Evolutionary conservation across 2,888 invertebrate genomes (phyloP).

Genomic region (Rhimphoctona megacephalus): DNA sequence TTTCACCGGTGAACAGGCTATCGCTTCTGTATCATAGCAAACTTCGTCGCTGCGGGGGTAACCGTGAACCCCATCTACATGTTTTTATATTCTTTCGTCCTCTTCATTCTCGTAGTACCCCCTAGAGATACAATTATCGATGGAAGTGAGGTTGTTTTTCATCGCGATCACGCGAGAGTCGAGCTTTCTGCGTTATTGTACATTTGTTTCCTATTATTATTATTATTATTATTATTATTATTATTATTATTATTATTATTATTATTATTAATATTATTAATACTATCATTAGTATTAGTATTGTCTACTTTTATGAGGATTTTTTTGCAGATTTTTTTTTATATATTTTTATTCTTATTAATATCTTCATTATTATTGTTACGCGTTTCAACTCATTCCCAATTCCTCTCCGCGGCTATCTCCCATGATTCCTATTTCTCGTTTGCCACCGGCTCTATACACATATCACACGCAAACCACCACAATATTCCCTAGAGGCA

Average conservation of each 20-base stretch:
- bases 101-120: conserved; percentile 52
- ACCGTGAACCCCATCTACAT: conserved; percentile 40
- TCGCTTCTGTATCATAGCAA: conserved; percentile 35
- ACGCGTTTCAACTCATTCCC: conserved; percentile 50
- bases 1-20: conserved; percentile 60
- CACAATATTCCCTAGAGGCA: conserved; percentile 65
- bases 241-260: neutral
- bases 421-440: conserved; percentile 31
- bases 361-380: neutral
- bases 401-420: conserved; percentile 38
- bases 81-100: conserved; percentile 35
- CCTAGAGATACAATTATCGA: conserved; percentile 66
- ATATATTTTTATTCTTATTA: conserved; percentile 13
- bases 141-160: conserved; percentile 61
- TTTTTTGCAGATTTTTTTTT: conserved; percentile 35
- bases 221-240: neutral
- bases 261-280: neutral
- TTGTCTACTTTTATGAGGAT: conserved; percentile 27
- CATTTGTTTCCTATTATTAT: conserved; percentile 65
- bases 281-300: neutral
- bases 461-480: conserved; percentile 40
- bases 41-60: conserved; percentile 34
- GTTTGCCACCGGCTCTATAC: conserved; percentile 24
- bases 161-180: conserved; percentile 59
- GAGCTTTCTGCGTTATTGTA: conserved; percentile 42